Evolutionary conservation across 2,888 invertebrate genomes (phyloP).

Genomic region (Pogonocherus hispidulus): DNA sequence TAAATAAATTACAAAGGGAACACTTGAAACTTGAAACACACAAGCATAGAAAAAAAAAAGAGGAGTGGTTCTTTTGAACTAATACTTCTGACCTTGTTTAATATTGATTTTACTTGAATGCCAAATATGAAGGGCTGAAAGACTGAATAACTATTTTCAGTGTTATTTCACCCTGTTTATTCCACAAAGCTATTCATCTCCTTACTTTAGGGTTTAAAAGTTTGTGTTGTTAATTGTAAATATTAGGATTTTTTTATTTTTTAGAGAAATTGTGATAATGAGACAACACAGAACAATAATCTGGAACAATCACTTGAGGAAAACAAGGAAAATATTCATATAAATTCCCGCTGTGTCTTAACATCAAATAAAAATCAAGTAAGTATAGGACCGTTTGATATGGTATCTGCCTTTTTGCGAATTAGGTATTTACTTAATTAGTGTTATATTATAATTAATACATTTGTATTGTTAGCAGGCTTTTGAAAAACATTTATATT

Average conservation of each 20-base stretch:
- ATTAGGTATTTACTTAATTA: not conserved
- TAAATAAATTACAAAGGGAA: not conserved
- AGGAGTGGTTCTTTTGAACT: slow-evolving; percentile 51
- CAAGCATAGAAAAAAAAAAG: slow-evolving; percentile 48
- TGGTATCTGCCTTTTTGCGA: not conserved
- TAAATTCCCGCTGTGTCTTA: slow-evolving; percentile 47
- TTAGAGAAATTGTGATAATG: slow-evolving; percentile 52
- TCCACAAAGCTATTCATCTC: slow-evolving; percentile 39
- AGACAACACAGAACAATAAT: slow-evolving; percentile 54
- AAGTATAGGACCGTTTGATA: slow-evolving; percentile 29
- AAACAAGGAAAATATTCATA: slow-evolving; percentile 52
- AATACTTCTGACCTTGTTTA: slow-evolving; percentile 58
- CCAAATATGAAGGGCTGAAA: slow-evolving; percentile 55
- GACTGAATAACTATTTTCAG: slow-evolving; percentile 47
- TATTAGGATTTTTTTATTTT: slow-evolving; percentile 31
- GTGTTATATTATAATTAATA: not conserved
- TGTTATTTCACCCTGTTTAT: slow-evolving; percentile 47
- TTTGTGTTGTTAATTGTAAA: slow-evolving; percentile 24
- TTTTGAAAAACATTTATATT: not conserved
- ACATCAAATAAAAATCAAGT: slow-evolving; percentile 47
- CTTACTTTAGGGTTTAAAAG: slow-evolving; percentile 37
- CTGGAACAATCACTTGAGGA: slow-evolving; percentile 52
- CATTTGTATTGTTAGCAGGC: not conserved
- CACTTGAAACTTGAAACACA: slow-evolving; percentile 4
- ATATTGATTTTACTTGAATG: slow-evolving; percentile 61